Base-by-base conservation (phyloP, 2,888 invertebrate species). In the Hirtodrosophila duncani region DNA sequence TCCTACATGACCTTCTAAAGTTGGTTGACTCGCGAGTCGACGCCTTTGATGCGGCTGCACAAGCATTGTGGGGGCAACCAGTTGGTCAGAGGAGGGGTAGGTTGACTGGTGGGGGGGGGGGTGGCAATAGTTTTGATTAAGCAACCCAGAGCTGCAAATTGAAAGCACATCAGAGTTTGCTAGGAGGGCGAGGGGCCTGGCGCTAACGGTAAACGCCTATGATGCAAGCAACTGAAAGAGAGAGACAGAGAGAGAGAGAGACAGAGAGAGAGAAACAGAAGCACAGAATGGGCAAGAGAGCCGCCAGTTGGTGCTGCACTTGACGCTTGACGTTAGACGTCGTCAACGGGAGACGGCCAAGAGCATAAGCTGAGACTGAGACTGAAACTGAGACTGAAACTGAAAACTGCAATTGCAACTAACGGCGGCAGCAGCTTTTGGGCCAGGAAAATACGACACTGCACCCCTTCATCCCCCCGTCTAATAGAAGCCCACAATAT, bases 1-100 rank as follows among this genome's bases (percentile, higher is more conserved):
- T 67, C 70, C 80, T n/a, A 74, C 63, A 66, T 80, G 83, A 82
- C 82, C 82, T 82, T 82, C 82, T 62, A 82, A 69, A 82, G 82
- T 82, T 83, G 77, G 75, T 79, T 82, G 83, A 82, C 81, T 81
- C 70, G 55, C 51, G 59, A 48, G n/a, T 33, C 45, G 26, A 23
- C 44, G 45, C 38, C 49, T 21, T 38, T 33, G n/a, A 27, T 6
- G 50, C 41, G 24, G 29, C 38, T 58, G 58, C 46, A 48, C 42
- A 45, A n/a, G 31, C 10, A 14, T n/a, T 8, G 16, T 20, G 20
- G 30, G 11, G 24, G 14, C 8, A 11, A 20, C 21, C 6, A 21
- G 14, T 4, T 5, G 23, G 34, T 13, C 13, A 36, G 14, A 36
- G 23, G 21, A 21, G 17, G 20, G 55, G 38, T 24, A 30, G 11